These are phyloP conservation scores for Falco columbarius DNA, from an alignment of 2,797 vertebrate genomes.

Conservation along the genomic window DNA sequence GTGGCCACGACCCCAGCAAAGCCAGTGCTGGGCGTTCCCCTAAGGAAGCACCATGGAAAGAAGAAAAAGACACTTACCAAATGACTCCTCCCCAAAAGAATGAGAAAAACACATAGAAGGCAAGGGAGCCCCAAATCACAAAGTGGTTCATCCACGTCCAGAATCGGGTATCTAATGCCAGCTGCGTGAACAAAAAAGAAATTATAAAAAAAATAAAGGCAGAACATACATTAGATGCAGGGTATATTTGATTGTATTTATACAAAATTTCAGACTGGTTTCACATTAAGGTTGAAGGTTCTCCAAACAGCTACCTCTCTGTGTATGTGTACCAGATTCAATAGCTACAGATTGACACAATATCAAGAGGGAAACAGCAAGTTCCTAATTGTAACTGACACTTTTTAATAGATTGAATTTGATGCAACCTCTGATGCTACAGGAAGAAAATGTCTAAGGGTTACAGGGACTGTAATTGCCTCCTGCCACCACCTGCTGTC, in stretches of 20 bases:
- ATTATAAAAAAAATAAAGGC: neutral
- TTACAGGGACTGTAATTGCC: neutral
- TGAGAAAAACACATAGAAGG: conserved; percentile 97
- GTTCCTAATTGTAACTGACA: neutral
- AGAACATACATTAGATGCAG: neutral
- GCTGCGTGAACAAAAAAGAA: conserved; percentile 72
- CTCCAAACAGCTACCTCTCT: neutral
- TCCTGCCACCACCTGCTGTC: conserved; percentile 36
- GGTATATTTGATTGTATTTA: accelerated
- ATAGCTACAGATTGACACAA: neutral
- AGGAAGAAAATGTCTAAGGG: neutral
- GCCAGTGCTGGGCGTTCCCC: neutral
- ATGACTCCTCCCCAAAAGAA: conserved; percentile 99
- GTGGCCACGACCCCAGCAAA: accelerated
- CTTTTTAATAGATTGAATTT: neutral
- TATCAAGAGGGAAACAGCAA: neutral
- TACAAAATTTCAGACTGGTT: neutral
- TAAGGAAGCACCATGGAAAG: accelerated
- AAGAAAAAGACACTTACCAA: conserved; percentile 82
- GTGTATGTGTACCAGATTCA: neutral
- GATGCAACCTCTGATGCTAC: neutral
- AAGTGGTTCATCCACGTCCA: conserved; percentile 99
- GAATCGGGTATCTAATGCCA: conserved; percentile 94
- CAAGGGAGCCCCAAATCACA: conserved; percentile 97
- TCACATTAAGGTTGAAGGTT: neutral